phyloP scores from a whole-genome alignment of 2,797 vertebrate genomes.

The Hoplostethus atlanticus region DNA sequence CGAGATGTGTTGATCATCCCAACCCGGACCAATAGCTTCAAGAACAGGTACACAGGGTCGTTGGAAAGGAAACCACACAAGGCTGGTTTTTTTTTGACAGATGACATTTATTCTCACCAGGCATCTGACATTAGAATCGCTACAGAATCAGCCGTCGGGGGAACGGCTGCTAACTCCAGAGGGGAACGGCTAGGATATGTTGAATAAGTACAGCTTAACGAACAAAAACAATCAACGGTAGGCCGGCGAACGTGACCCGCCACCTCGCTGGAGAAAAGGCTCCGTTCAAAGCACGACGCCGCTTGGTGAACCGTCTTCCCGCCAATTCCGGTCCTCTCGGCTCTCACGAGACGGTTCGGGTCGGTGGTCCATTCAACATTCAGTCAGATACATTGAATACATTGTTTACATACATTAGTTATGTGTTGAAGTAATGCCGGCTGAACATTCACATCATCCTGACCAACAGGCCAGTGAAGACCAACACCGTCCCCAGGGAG shows the following conservation, averaged over 20 bases:
- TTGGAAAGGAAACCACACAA: slow-evolving; percentile 10
- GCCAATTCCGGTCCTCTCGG: slow-evolving; percentile 44
- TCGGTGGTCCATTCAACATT: slow-evolving; percentile 69
- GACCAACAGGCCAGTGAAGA: slow-evolving; percentile 37
- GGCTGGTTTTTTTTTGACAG: slow-evolving; percentile 79
- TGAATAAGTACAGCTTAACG: slow-evolving; percentile 67
- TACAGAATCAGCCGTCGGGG: slow-evolving; percentile 64
- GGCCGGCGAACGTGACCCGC: slow-evolving; percentile 50
- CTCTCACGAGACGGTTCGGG: slow-evolving; percentile 43
- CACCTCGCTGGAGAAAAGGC: slow-evolving; percentile 28
- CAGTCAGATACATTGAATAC: slow-evolving; percentile 61
- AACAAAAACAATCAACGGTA: slow-evolving; percentile 36
- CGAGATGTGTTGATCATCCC: no score
- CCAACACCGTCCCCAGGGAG: slow-evolving; percentile 30
- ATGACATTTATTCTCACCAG: slow-evolving; percentile 85
- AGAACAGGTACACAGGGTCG: no score
- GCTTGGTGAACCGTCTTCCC: slow-evolving; percentile 25
- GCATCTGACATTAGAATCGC: slow-evolving; percentile 87
- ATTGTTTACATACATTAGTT: slow-evolving; percentile 61
- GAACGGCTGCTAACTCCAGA: slow-evolving; percentile 66
- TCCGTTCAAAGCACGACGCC: slow-evolving; percentile 42
- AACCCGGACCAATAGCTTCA: no score
- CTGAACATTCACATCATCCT: slow-evolving; percentile 63
- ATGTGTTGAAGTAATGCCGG: slow-evolving; percentile 48
- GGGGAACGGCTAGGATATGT: slow-evolving; percentile 48